Conservation (phyloP, 1,140 invertebrate species). For the silkworm (Bombyx mori) region DNA sequence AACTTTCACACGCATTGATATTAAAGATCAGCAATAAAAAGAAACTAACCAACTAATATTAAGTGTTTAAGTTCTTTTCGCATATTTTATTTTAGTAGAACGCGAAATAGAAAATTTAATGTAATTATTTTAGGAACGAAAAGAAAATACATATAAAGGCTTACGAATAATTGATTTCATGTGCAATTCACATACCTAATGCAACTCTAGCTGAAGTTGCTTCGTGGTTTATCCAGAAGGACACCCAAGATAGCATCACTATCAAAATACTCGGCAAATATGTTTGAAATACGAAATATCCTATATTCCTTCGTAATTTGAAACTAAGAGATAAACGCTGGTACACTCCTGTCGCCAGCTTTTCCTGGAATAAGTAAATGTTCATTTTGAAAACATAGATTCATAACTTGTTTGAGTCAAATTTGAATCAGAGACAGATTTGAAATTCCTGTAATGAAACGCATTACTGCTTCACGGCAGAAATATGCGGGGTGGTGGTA, state of each 20-base stretch:
- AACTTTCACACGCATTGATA: too few species aligned
- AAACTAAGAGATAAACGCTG: constrained; percentile 94
- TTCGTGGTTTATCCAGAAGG: constrained; percentile 97
- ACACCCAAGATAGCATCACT: constrained; percentile 96
- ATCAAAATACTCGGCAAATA: constrained; percentile 95
- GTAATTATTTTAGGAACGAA: too few species aligned
- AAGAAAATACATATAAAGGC: neutral
- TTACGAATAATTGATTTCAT: neutral
- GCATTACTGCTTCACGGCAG: too few species aligned
- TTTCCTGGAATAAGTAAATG: constrained; percentile 72
- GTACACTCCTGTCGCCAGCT: constrained; percentile 92
- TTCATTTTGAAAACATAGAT: too few species aligned
- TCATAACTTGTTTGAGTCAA: too few species aligned
- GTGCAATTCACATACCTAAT: constrained; percentile 70
- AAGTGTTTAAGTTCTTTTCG: neutral
- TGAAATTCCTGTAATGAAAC: too few species aligned
- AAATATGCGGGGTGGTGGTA: too few species aligned
- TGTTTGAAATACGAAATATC: constrained; percentile 95
- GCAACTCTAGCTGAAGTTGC: constrained; percentile 84
- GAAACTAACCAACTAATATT: too few species aligned
- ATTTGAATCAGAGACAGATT: too few species aligned
- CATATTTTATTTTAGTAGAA: neutral
- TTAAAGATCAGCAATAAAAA: neutral
- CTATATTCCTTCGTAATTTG: constrained; percentile 90
- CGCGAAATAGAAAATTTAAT: too few species aligned